These are phyloP conservation scores for Pheucticus melanocephalus DNA, from an alignment of 2,113 vertebrate genomes.

Conservation along the genomic window DNA sequence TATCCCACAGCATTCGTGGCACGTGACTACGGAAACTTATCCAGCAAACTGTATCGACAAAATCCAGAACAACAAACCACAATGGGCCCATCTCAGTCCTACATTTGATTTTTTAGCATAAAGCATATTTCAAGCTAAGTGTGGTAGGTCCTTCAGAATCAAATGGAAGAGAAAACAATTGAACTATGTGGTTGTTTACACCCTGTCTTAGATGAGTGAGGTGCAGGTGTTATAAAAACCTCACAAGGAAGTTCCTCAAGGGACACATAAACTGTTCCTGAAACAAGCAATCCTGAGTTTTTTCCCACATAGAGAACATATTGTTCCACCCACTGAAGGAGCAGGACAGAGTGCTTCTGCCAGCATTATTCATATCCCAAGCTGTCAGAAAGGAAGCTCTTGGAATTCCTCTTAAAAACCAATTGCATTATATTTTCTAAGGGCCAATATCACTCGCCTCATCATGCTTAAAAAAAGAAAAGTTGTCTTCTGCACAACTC, in stretches of 20 bases:
- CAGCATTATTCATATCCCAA: conserved; percentile 52
- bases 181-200: conserved; percentile 7
- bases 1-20: not conserved
- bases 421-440: not conserved
- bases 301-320: conserved; percentile 48
- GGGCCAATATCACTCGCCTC: not conserved
- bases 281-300: not conserved
- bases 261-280: not conserved
- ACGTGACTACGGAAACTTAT: not conserved
- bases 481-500: not conserved
- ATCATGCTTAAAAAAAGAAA: not conserved
- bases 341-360: conserved; percentile 19
- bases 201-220: not conserved
- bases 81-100: not conserved
- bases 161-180: not conserved
- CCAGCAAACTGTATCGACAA: not conserved
- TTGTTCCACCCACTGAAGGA: conserved; percentile 39
- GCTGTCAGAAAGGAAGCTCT: conserved; percentile 39
- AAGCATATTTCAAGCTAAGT: not conserved
- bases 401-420: conserved; percentile 31
- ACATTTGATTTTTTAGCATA: not conserved
- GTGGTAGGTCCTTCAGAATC: not conserved
- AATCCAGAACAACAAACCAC: not conserved
- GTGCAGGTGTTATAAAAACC: conserved; percentile 41
- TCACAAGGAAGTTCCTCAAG: not conserved